A percentile compares a stretch with the other conserved stretches of the same genome.
Evolutionary conservation across 2,113 vertebrate species (phyloP).

Genomic region (Corythaixoides concolor): DNA sequence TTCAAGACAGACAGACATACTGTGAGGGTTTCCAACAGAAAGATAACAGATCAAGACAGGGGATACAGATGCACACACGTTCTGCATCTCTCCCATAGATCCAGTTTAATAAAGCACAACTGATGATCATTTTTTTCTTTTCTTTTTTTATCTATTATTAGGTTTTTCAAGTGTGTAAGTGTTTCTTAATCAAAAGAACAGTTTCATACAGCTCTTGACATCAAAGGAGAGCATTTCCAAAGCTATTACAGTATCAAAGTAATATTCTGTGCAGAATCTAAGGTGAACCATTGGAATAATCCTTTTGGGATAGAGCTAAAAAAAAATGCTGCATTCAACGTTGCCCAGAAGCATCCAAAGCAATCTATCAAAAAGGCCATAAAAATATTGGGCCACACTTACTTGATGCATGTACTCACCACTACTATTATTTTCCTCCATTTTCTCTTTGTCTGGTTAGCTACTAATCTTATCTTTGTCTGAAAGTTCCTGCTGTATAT

Average conservation of each 20-base stretch:
- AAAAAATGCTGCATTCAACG: conserved; percentile 51
- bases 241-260: conserved; percentile 77
- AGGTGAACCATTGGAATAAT: conserved; percentile 74
- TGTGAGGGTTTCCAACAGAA: conserved; percentile 40
- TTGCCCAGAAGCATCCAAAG: conserved; percentile 55
- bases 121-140: conserved; percentile 28
- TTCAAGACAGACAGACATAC: conserved; percentile 6
- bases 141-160: conserved; percentile 62
- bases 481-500: conserved; percentile 54
- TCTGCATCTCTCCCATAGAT: conserved; percentile 38
- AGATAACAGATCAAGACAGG: conserved; percentile 43
- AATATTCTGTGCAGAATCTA: conserved; percentile 72
- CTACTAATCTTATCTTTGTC: conserved; percentile 54
- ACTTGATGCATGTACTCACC: conserved; percentile 21
- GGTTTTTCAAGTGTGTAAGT: conserved; percentile 63
- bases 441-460: conserved; percentile 56
- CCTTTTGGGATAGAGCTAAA: conserved; percentile 70
- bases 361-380: conserved; percentile 70
- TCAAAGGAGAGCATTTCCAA: conserved; percentile 73
- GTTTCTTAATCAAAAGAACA: conserved; percentile 77
- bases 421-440: conserved; percentile 55
- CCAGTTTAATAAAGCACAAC: conserved; percentile 64
- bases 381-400: conserved; percentile 62
- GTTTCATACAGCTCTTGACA: conserved; percentile 61
- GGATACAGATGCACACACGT: conserved; percentile 41